A percentile compares a stretch with the other conserved stretches of the same genome.
These are phyloP conservation scores for Zaprionus inermis DNA, from an alignment of 1,140 invertebrate genomes.

Conservation along the genomic window DNA sequence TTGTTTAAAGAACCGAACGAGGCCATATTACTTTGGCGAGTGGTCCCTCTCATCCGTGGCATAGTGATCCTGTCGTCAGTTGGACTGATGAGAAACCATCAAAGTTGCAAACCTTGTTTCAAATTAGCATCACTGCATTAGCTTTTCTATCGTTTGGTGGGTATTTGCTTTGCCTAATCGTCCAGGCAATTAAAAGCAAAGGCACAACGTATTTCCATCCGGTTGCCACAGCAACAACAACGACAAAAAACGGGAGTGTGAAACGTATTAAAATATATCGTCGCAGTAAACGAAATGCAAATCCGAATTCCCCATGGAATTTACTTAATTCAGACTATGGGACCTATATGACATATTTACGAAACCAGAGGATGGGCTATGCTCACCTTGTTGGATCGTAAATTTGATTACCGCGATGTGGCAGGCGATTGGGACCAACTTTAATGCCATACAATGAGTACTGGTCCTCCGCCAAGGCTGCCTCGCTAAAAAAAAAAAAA, in stretches of 20 bases:
- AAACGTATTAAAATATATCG: slow-evolving; percentile 80
- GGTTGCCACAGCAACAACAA: slow-evolving; percentile 78
- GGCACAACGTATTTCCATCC: slow-evolving; percentile 80
- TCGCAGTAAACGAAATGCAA: slow-evolving; percentile 51
- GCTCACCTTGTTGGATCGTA: slow-evolving; percentile 83
- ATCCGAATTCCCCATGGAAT: neutral
- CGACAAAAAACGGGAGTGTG: slow-evolving; percentile 52
- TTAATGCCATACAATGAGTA: slow-evolving; percentile 92
- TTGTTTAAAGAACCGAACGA: slow-evolving; percentile 32
- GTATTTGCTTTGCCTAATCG: slow-evolving; percentile 90
- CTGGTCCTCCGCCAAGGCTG: slow-evolving; percentile 90
- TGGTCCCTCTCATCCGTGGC: slow-evolving; percentile 32
- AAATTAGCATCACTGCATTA: slow-evolving; percentile 89
- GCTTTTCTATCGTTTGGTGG: slow-evolving; percentile 92
- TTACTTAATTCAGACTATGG: slow-evolving; percentile 54
- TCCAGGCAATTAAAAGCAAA: slow-evolving; percentile 88
- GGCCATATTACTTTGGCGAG: slow-evolving; percentile 8
- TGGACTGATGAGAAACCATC: slow-evolving; percentile 85
- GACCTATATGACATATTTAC: slow-evolving; percentile 44
- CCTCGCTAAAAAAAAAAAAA: slow-evolving; percentile 86
- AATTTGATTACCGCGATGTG: slow-evolving; percentile 79
- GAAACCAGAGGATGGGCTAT: slow-evolving; percentile 14
- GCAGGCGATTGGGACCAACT: slow-evolving; percentile 85
- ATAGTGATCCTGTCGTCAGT: slow-evolving; percentile 36
- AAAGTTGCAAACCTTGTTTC: slow-evolving; percentile 88